phyloP scores from a whole-genome alignment of 2,888 invertebrate species.

The Mellilla xanthometata region DNA sequence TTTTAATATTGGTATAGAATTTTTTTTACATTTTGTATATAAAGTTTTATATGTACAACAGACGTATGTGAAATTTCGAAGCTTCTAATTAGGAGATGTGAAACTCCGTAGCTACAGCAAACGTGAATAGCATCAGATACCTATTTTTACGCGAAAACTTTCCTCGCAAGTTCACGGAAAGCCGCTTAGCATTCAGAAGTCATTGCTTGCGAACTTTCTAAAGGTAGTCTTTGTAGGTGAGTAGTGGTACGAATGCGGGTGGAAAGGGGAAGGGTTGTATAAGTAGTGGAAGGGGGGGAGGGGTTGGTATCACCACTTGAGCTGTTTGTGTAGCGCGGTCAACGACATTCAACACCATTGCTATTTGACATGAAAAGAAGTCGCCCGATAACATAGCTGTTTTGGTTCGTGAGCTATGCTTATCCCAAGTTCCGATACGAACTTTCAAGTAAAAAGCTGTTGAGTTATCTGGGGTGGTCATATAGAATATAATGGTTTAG shows the following conservation, averaged over 20 bases:
- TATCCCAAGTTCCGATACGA: constrained; percentile 36
- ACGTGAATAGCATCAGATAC: constrained; percentile 25
- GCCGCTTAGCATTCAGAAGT: constrained; percentile 62
- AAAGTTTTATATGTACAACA: too few relatives aligned
- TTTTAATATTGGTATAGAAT: too few relatives aligned
- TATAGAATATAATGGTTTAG: too few relatives aligned
- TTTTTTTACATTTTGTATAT: too few relatives aligned
- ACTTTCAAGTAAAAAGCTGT: constrained; percentile 1
- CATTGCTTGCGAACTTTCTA: constrained; percentile 58
- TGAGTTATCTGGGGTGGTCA: constrained; percentile 5
- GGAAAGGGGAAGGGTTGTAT: constrained; percentile 11
- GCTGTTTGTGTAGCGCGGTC: constrained; percentile 58
- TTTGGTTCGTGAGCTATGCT: constrained; percentile 26
- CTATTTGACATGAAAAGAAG: constrained; percentile 67
- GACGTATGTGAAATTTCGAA: background rate
- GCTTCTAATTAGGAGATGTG: background rate
- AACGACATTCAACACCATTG: constrained; percentile 64
- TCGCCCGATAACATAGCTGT: constrained; percentile 45
- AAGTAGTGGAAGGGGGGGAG: constrained; percentile 8
- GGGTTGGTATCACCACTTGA: constrained; percentile 37
- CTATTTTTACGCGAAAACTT: constrained; percentile 32
- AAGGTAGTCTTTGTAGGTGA: constrained; percentile 32
- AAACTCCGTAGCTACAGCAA: constrained; percentile 1
- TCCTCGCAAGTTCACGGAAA: constrained; percentile 47
- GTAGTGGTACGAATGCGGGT: constrained; percentile 18